Evolutionary conservation across 2,797 vertebrate species (phyloP).

Genomic region (Cynopterus sphinx): DNA sequence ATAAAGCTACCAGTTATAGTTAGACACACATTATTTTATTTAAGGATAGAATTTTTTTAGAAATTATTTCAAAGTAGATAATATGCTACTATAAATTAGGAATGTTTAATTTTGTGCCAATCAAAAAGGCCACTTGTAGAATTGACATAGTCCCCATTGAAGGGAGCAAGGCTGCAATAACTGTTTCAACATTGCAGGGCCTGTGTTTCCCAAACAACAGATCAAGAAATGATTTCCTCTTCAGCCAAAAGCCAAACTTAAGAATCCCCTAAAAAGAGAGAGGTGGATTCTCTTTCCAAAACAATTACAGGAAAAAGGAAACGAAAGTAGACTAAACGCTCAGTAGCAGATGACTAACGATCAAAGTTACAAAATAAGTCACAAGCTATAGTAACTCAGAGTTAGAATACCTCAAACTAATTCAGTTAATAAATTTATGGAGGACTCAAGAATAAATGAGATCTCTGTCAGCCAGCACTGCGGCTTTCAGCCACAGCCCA

Average conservation of each 20-base stretch:
- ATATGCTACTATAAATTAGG: background rate
- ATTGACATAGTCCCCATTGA: background rate
- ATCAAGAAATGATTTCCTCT: background rate
- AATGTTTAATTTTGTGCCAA: background rate
- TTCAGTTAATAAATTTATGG: background rate
- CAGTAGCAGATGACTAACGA: background rate
- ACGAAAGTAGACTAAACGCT: background rate
- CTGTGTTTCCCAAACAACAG: background rate
- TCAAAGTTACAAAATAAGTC: background rate
- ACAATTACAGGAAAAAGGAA: background rate
- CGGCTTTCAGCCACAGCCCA: accelerated
- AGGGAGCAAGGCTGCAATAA: background rate
- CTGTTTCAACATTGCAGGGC: background rate
- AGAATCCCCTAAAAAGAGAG: background rate
- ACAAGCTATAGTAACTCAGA: background rate
- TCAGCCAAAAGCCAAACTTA: background rate
- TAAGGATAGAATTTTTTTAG: background rate
- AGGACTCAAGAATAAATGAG: background rate
- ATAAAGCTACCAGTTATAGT: background rate
- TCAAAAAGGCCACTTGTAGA: background rate
- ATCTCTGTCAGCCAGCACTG: background rate
- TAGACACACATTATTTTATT: background rate
- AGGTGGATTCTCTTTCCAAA: background rate
- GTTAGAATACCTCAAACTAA: background rate
- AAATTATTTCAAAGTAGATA: background rate